A percentile compares a stretch with the other conserved stretches of the same genome.
These are phyloP conservation scores for Lasioglossum baleicum DNA, from an alignment of 1,140 invertebrate genomes.

Conservation along the genomic window DNA sequence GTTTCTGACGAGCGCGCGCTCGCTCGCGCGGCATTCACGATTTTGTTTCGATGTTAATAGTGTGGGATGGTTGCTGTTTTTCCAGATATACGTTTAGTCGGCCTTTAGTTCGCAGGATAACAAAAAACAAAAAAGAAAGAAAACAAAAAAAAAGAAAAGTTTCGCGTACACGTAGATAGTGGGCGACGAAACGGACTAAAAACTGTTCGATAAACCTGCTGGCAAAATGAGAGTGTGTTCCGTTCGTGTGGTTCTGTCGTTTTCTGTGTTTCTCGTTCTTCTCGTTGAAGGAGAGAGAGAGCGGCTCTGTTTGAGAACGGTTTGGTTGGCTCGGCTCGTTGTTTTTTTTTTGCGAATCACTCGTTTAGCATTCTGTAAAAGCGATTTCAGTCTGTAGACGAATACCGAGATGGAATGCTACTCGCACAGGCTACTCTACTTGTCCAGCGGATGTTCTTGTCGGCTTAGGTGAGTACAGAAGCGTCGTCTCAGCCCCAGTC, in stretches of 20 bases:
- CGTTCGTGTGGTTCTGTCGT: slow-evolving; percentile 68
- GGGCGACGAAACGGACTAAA: slow-evolving; percentile 67
- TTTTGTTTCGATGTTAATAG: slow-evolving; percentile 68
- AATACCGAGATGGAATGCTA: slow-evolving; percentile 74
- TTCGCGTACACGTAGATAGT: slow-evolving; percentile 56
- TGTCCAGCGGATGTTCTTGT: slow-evolving; percentile 76
- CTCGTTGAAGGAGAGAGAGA: slow-evolving; percentile 47
- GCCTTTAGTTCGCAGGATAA: slow-evolving; percentile 62
- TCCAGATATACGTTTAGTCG: slow-evolving; percentile 80
- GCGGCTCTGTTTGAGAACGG: slow-evolving; percentile 55
- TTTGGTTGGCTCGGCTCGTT: slow-evolving; percentile 68
- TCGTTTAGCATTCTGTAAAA: slow-evolving; percentile 74
- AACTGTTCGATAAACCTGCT: slow-evolving; percentile 75
- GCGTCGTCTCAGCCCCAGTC: slow-evolving; percentile 60
- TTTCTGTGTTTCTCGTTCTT: slow-evolving; percentile 38
- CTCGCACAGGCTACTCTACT: slow-evolving; percentile 70
- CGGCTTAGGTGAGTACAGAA: slow-evolving; percentile 79
- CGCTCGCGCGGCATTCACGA: slow-evolving; percentile 35
- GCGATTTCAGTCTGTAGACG: slow-evolving; percentile 76
- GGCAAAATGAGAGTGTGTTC: not conserved
- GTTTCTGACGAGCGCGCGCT: not conserved
- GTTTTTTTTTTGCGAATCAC: slow-evolving; percentile 67
- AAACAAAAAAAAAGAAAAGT: slow-evolving; percentile 30
- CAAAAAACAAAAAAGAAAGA: not conserved
- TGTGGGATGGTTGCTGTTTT: slow-evolving; percentile 79